Base-by-base conservation (phyloP, 1,140 invertebrate species). In the Probaryconus sp. region DNA sequence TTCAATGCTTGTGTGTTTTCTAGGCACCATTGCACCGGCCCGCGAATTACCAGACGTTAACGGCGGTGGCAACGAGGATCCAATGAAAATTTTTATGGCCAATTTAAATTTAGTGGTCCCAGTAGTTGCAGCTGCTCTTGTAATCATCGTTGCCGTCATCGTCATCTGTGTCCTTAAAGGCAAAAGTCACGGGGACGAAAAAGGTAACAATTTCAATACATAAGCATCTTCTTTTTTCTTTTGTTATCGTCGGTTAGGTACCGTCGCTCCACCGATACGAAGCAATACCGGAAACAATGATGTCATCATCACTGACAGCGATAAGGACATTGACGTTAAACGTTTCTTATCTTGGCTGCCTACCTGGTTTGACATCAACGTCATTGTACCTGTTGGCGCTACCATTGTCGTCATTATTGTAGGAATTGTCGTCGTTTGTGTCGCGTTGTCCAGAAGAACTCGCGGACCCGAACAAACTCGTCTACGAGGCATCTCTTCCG, bases 31-130 rank as follows among this genome's bases (percentile, higher is more conserved):
- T 88, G 94, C 95, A 87, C 96, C 96, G 84, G 93, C 94, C 83
- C 92, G 94, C 85, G 94, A 97, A 85, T 90, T 95, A 73, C 93
- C 91, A 77, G 92, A 95, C 81, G 89, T 92, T 77, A 92, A 91
- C 78, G 83, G 83, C 75, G 83, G 83, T 75, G 85, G 85, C 76
- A 89, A 91, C 76, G 93, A 95, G 86, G 93, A 94, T 86, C 93
- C 93, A 70, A 90, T 95, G 88, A 92, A 92, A 90, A 92, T 94
- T 79, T 91, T 96, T 79, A 91, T 95, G 82, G 92, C 93, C 72
- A 96, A 97, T 87, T 90, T 97, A 78, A 96, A 97, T 90, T 92
- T 98, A 80, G 94, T 97, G 88, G 94, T 98, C 74, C 96, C 97
- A n/a, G 93, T 97, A 71, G 93, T 95, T 79, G 95, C 95, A 60